These are phyloP conservation scores for Neoascia interrupta DNA, from an alignment of 2,888 invertebrate species.

Conservation along the genomic window DNA sequence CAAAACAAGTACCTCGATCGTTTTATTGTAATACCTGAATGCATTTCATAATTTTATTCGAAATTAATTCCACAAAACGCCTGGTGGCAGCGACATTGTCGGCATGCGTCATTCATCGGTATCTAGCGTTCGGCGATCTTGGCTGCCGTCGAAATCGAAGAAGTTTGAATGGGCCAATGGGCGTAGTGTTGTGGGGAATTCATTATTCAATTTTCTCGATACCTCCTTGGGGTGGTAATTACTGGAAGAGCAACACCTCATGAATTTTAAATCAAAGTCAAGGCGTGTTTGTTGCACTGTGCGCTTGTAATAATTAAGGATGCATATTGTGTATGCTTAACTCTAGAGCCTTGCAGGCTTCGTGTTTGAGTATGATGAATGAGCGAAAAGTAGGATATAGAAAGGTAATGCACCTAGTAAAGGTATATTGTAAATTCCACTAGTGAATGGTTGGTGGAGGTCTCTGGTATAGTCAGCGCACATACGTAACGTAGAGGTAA, in stretches of 20 bases:
- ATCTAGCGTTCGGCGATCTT: neutral
- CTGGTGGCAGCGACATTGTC: slow-evolving; percentile 11
- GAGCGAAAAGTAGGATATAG: no score
- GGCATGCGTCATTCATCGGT: slow-evolving; percentile 14
- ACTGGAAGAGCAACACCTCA: slow-evolving; percentile 54
- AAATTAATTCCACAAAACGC: slow-evolving; percentile 26
- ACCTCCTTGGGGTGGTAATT: slow-evolving; percentile 54
- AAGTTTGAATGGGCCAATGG: slow-evolving; percentile 6
- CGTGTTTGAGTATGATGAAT: no score
- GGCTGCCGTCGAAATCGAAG: slow-evolving; percentile 9
- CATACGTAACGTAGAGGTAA: no score
- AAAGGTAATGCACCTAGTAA: no score
- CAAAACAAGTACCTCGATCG: neutral
- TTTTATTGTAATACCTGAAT: neutral
- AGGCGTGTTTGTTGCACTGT: slow-evolving; percentile 15
- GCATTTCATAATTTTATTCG: slow-evolving; percentile 42
- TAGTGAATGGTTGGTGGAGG: no score
- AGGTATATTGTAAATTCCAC: no score
- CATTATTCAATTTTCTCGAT: slow-evolving; percentile 25
- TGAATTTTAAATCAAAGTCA: slow-evolving; percentile 48
- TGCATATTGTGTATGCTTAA: slow-evolving; percentile 42
- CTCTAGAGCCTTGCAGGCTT: slow-evolving; percentile 1
- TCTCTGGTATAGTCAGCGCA: no score
- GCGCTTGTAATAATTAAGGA: slow-evolving; percentile 8
- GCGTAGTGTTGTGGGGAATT: slow-evolving; percentile 21